Evolutionary conservation across 2,797 vertebrate species (phyloP).

Genomic region (Hafferia zeledoni): DNA sequence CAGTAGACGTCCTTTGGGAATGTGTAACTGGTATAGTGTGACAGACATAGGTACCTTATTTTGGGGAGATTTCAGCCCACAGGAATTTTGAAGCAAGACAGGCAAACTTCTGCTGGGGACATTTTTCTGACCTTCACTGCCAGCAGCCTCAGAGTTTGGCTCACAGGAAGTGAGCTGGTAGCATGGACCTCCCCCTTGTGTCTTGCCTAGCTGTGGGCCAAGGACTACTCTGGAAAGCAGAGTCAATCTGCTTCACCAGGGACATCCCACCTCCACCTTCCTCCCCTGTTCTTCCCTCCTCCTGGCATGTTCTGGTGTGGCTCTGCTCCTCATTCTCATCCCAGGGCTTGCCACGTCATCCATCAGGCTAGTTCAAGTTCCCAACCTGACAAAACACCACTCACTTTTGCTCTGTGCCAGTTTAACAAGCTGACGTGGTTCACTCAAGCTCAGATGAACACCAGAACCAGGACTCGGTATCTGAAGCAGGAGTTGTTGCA

Average conservation of each 20-base stretch:
- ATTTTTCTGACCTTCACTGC: background rate
- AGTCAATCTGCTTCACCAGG: background rate
- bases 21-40: background rate
- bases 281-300: background rate
- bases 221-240: background rate
- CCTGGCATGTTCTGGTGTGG: background rate
- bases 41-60: background rate
- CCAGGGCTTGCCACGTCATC: background rate
- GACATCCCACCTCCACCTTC: background rate
- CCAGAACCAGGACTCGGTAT: background rate
- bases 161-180: background rate
- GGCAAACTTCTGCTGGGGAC: background rate
- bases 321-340: background rate
- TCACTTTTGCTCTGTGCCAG: background rate
- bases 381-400: background rate
- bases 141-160: background rate
- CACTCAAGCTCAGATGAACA: background rate
- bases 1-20: background rate
- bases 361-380: background rate
- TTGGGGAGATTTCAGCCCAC: background rate
- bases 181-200: rapidly evolving
- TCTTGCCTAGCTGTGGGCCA: background rate
- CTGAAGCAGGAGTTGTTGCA: background rate
- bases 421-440: background rate
- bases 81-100: background rate